Base-by-base conservation (phyloP, 2,888 invertebrate species). In the Neoascia interrupta region DNA sequence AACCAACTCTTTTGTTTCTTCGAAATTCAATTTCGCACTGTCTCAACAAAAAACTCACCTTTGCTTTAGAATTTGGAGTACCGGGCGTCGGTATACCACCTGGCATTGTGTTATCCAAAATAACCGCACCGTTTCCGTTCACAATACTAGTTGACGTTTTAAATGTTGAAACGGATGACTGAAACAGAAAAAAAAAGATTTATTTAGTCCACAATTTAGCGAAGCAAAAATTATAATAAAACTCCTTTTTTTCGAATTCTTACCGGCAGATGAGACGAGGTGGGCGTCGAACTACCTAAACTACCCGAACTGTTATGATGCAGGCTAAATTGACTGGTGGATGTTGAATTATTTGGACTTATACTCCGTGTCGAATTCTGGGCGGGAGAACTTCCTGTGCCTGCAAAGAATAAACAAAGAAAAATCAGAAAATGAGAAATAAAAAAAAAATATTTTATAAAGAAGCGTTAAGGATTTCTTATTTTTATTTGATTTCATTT, bases 21-120 rank as follows among this genome's bases (percentile, higher is more conserved):
- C 23, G 4, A 1, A 16, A 26, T 31, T 31, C n/a, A n/a, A n/a
- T 28, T 54, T 6, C 16, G 5, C 36, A 11, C 47, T 51, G 31
- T 13, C 6, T 47, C 23, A 5, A 4, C n/a, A 21, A 13, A 6
- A 5, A 28, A 80, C 83, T 84, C 88, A 94, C 94, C 92, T 95
- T 95, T 84, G 92, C 92, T 90, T 95, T 95, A 82, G 94, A 92
- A 83, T 94, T 94, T 81, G 95, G 95, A 61, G 95, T 95, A 83
- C 95, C 94, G 83, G 95, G 95, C 84, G 93, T 91, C 83, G 88
- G 88, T 83, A 92, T 92, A 83, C 93, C 94, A 85, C 93, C 94
- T 82, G 93, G 94, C 94, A 94, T 93, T 82, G 75, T 89, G 84
- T 85, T 88, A 85, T 87, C 86, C 85, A 88, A 87, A 84, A 87